Base-by-base conservation (phyloP, 2,888 invertebrate genomes). In the Calameuta idolon region DNA sequence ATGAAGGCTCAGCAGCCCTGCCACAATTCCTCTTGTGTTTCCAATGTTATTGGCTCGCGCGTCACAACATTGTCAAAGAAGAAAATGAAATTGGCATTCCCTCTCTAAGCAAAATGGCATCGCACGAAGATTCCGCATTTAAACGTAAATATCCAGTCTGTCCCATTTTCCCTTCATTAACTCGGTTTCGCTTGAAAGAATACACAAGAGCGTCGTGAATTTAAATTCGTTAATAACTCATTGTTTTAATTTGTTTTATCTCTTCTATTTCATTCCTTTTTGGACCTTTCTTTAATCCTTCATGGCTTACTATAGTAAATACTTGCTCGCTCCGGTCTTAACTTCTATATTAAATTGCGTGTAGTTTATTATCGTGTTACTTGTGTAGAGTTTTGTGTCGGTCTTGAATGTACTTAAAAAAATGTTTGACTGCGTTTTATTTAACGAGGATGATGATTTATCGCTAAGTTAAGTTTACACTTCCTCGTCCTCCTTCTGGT, bases 201-300 rank as follows among this genome's bases (percentile, higher is more conserved):
- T 55, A 55, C 40, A 55, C 1, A 55, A 55, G 23, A 55, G 40
- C 40, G 40, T 55, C 4, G 37, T 9, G 40, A 9, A 23, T 55
- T 23, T 23, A 2, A 23, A 55, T 55, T 55, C 15, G 9, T 5
- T 2, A 55, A 23, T 55, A 55, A 9, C 23, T 55, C 55, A 23
- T 23, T 79, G 75, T 73, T 75, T 79, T 78, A 78, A 77, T 76
- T 75, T 75, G 34, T 75, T 79, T 78, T 69, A 76, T 80, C 74
- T 78, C 73, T 76, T 77, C 71, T 69, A 55, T n/a, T 75, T 77
- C 74, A 34, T 76, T 30, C 5, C 73, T 77, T 68, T 73, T 69
- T 34, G 34, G 12, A 74, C 23, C 76, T 31, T 80, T 78, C n/a
- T 23, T 76, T 73, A 69, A 69, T 69, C 76, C 76, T 69, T 79